Evolutionary conservation across 2,888 invertebrate species (phyloP).

Genomic region (Coenonympha glycerion): DNA sequence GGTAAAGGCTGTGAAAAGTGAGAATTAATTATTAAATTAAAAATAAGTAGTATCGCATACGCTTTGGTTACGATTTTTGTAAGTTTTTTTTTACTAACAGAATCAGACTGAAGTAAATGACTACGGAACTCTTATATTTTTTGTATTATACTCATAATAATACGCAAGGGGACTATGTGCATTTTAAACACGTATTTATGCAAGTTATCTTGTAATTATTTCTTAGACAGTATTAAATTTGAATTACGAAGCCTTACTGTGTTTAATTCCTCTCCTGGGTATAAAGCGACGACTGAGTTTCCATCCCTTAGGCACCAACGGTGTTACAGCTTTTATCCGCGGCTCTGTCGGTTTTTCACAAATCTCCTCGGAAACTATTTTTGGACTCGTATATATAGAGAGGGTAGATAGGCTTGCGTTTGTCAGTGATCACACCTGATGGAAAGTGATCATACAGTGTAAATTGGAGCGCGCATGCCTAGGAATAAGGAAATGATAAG

Average conservation of each 20-base stretch:
- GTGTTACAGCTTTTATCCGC: too few species aligned
- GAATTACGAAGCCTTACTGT: background rate
- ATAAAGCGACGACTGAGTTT: too few species aligned
- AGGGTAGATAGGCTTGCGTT: too few species aligned
- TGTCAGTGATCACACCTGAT: too few species aligned
- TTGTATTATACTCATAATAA: background rate
- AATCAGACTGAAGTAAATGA: background rate
- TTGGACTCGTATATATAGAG: too few species aligned
- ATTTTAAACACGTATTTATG: constrained; percentile 7
- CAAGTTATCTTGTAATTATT: background rate
- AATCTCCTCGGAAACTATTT: too few species aligned
- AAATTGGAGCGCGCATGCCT: too few species aligned
- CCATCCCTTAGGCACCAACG: too few species aligned
- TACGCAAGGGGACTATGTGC: constrained; percentile 2
- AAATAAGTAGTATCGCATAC: constrained; percentile 1
- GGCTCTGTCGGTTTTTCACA: too few species aligned
- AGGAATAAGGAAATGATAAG: too few species aligned
- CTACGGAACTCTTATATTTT: constrained; percentile 8
- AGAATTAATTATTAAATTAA: background rate
- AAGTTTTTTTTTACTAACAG: constrained; percentile 1
- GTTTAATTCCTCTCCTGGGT: background rate
- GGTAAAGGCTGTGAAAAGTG: constrained; percentile 7
- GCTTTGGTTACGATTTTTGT: background rate
- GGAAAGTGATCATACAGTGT: too few species aligned
- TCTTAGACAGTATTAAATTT: constrained; percentile 11